Evolutionary conservation across 2,113 vertebrate genomes (phyloP).

Genomic region (Pteronura brasiliensis): DNA sequence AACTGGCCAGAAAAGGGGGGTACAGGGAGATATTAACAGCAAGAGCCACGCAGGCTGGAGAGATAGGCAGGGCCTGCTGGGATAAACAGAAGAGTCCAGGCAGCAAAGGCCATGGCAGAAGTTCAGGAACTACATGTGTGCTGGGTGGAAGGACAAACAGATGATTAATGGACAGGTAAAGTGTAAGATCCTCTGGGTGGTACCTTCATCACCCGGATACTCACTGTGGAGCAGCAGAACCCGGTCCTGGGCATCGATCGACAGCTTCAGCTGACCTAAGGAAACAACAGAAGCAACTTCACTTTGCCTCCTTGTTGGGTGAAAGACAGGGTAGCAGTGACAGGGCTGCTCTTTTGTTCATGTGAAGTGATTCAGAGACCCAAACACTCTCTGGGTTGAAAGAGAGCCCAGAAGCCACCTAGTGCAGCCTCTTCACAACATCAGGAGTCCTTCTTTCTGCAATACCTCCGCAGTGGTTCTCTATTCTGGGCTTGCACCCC

Average conservation of each 20-base stretch:
- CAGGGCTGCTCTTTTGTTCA: background rate
- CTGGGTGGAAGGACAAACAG: background rate
- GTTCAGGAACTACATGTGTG: background rate
- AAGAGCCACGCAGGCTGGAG: background rate
- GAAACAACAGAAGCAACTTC: background rate
- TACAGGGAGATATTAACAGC: background rate
- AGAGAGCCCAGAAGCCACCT: background rate
- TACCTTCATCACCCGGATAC: constrained; percentile 39
- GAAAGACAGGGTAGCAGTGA: background rate
- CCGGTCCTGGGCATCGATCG: constrained; percentile 67
- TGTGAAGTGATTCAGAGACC: background rate
- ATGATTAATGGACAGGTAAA: background rate
- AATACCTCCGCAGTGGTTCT: background rate
- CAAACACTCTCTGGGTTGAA: background rate
- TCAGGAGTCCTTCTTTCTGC: background rate
- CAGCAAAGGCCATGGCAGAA: background rate
- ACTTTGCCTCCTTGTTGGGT: background rate
- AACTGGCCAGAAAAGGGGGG: no score
- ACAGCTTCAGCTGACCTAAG: constrained; percentile 86
- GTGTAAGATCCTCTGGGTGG: background rate
- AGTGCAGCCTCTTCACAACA: background rate
- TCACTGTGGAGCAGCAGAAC: constrained; percentile 81
- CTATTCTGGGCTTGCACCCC: background rate
- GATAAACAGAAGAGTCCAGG: background rate
- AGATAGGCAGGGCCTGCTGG: background rate